Evolutionary conservation across 2,797 vertebrate genomes (phyloP).

Genomic region (Thripadectes ignobilis): DNA sequence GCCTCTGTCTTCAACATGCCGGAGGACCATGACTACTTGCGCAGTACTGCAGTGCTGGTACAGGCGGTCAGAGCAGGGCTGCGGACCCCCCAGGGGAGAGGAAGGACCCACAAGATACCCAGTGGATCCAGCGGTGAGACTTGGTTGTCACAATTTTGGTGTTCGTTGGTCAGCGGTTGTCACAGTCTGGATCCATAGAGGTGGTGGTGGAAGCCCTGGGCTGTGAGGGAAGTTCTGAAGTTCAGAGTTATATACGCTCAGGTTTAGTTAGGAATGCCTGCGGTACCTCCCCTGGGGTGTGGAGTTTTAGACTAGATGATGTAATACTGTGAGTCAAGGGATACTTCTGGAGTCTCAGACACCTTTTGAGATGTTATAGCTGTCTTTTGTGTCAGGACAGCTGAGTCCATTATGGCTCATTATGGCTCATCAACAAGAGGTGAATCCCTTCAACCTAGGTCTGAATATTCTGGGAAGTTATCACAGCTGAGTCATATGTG

Average conservation of each 20-base stretch:
- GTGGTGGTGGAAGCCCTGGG: neutral
- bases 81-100: neutral
- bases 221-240: neutral
- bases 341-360: neutral
- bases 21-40: neutral
- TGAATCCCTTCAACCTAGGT: neutral
- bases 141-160: neutral
- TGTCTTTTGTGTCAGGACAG: neutral
- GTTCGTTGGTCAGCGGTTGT: neutral
- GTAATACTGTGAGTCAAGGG: neutral
- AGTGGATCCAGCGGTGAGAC: neutral
- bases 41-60: too few species aligned
- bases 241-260: neutral
- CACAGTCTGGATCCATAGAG: too few species aligned
- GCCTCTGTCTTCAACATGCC: neutral
- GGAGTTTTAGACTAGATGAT: neutral
- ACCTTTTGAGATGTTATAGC: neutral
- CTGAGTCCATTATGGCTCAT: neutral
- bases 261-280: neutral
- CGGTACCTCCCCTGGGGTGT: neutral
- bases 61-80: neutral
- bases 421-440: neutral
- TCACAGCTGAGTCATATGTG: neutral
- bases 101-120: neutral
- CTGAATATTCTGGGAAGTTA: neutral